Evolutionary conservation across 2,113 vertebrate genomes (phyloP), one percentile per base, ranked within the genome.

Genomic region (Calyptommatus sinebrachiatus): DNA sequence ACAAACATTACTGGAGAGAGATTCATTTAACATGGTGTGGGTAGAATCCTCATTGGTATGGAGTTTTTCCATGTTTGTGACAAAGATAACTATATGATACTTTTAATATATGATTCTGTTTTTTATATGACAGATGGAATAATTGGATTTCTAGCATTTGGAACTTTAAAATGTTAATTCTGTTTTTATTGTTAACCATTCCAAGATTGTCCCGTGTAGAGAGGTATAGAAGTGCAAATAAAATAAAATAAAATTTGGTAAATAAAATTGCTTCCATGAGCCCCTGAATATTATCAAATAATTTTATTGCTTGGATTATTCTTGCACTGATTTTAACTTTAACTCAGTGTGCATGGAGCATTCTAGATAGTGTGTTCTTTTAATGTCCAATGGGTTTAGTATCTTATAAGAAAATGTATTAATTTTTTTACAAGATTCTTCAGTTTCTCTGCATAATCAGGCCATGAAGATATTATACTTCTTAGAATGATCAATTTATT

Each of bases 11-110:
- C 26, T 21, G 69, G 73, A 70, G 75, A 50, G 74, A 61, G 83
- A 71, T 69, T 78, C 66, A 77, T 85, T 80, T 57, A 79, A 67
- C 48, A 22, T 0, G 1, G 65, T 4, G 83, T 81, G 69, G 84
- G 86, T 83, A 77, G 86, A 68, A 79, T 60, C 26, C 29, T 41
- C 67, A 68, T 2, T 10, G 74, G 57, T 76, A 69, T 48, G 18
- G 26, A 76, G 41, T 81, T 89, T 86, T 65, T 90, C 84, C 80
- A 76, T 65, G 80, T 79, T 86, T 3, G 78, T 82, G 68, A 84
- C 41, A n/a, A 85, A 83, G 61, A 81, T 75, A 81, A 81, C 2
- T 63, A 35, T 41, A 14, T 63, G 8, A 68, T 46, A n/a, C n/a
- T n/a, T n/a, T n/a, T n/a, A n/a, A n/a, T n/a, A n/a, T n/a, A n/a